Percentiles rank a stretch among this genome's conserved stretches.
Conservation (phyloP, 2,888 invertebrate genomes). For the Imbricaverruca yamaguchii region DNA sequence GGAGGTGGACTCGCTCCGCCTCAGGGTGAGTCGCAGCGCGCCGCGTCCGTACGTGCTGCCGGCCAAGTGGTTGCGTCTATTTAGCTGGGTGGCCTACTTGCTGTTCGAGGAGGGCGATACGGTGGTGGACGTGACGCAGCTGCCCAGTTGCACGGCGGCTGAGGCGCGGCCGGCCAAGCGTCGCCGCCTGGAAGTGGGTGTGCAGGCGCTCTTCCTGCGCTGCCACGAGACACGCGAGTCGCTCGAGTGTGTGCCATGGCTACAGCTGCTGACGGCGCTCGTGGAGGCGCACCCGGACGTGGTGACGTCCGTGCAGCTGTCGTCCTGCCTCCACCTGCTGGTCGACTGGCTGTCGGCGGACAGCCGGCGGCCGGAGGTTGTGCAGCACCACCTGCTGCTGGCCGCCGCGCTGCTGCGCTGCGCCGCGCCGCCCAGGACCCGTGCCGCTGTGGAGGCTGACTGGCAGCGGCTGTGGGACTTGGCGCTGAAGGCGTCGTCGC, state of each 20-base stretch:
- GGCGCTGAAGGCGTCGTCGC: not conserved
- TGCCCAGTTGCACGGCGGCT: not conserved
- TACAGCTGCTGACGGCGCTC: not conserved
- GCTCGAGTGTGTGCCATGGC: constrained; percentile 5
- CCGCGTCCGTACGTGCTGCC: not conserved
- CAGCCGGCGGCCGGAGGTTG: not conserved
- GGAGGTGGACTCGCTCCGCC: not conserved
- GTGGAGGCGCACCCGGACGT: not conserved
- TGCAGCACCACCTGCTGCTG: not conserved
- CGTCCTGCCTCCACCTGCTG: not conserved
- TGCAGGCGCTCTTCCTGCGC: not conserved
- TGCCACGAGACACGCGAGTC: not conserved
- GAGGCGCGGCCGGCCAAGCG: not conserved
- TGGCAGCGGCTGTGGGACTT: not conserved
- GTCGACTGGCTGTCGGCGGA: not conserved
- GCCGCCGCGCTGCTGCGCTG: not conserved
- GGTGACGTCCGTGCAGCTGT: not conserved
- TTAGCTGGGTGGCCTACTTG: not conserved
- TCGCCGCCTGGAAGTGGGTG: not conserved
- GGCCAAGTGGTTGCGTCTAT: not conserved
- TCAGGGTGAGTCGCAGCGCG: not conserved
- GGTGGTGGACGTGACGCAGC: not conserved
- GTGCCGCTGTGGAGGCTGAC: not conserved
- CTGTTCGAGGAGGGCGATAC: not conserved
- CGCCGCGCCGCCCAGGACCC: not conserved